Evolutionary conservation across 64 coral and sea anemone genomes (phyloP), one percentile per base, ranked within the genome.

Genomic region (Acropora tenuis): DNA sequence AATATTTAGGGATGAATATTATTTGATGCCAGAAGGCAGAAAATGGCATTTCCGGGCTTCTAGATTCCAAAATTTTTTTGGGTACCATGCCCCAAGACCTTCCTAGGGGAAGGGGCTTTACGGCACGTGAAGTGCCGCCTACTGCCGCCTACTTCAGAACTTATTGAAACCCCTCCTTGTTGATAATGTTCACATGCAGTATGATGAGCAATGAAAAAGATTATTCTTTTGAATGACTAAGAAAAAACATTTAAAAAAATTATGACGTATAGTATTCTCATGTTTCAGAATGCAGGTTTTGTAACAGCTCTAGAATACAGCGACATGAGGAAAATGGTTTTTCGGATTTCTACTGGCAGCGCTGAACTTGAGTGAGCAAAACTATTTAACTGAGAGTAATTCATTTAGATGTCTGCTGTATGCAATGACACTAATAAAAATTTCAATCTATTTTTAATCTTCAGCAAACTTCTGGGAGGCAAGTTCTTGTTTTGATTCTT

Each of bases 401-500:
- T 48, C 52, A 77, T 17, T 57, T 5, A 6, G 40, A 42, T 15
- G 60, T 11, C 15, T 10, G 8, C 13, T 5, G 52, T 55, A 15
- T 63, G 60, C 6, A 11, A 63, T 0, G 52, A 7, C 60, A 63
- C 13, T 13, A 63, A 8, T 63, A 15, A 63, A 18, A 45, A 69
- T 40, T 12, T n/a, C 3, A 13, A 53, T 7, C 79, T 66, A 78
- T 52, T 68, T 53, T 5, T 44, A 20, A 15, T 90, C 13, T 63
- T 48, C 82, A 98, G 96, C 91, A 98, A 95, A 88, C 93, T 98
- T 49, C 94, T 98, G 80, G 96, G 96, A 98, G 96, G 96, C 94
- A 48, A 66, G 96, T 90, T 2, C 11, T 6, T 1, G 43, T 19
- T 20, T 50, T 16, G 6, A 58, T 44, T 8, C 41, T 87, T 42